A percentile compares a stretch with the other conserved stretches of the same genome.
Conservation (phyloP, 1,140 invertebrate genomes). For the Cotesia chilonis region DNA sequence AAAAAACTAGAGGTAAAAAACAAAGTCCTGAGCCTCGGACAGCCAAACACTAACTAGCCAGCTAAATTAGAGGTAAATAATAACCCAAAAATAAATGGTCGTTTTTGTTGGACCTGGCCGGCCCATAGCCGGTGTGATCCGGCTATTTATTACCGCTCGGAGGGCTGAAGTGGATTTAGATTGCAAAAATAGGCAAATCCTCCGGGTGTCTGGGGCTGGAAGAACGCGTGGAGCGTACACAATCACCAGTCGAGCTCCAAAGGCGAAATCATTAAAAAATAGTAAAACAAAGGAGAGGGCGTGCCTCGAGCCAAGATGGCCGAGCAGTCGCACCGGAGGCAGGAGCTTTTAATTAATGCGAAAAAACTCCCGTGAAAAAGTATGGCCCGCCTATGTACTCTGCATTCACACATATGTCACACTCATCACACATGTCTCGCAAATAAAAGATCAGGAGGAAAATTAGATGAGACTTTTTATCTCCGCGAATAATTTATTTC, state of each 20-base stretch:
- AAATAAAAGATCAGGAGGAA: too few species aligned
- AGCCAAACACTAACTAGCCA: too few species aligned
- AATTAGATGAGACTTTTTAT: too few species aligned
- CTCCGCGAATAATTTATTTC: background rate
- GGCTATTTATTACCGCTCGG: too few species aligned
- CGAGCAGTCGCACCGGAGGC: constrained; percentile 54
- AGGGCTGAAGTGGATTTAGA: too few species aligned
- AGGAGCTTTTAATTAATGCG: constrained; percentile 64
- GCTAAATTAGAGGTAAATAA: too few species aligned
- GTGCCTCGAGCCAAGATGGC: constrained; percentile 64
- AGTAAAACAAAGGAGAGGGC: constrained; percentile 63
- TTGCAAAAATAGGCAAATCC: too few species aligned
- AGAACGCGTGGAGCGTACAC: constrained; percentile 18
- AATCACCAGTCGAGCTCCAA: constrained; percentile 27
- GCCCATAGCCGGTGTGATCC: too few species aligned
- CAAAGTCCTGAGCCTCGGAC: too few species aligned
- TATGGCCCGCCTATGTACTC: constrained; percentile 34
- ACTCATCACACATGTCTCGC: background rate
- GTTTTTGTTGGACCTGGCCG: too few species aligned
- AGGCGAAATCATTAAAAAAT: constrained; percentile 60
- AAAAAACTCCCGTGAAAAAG: constrained; percentile 45
- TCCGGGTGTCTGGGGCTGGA: background rate
- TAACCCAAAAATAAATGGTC: too few species aligned
- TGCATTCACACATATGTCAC: constrained; percentile 30
- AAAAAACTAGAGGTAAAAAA: too few species aligned